Evolutionary conservation across 2,888 invertebrate species (phyloP).

Genomic region (Amphiduros pacificus): DNA sequence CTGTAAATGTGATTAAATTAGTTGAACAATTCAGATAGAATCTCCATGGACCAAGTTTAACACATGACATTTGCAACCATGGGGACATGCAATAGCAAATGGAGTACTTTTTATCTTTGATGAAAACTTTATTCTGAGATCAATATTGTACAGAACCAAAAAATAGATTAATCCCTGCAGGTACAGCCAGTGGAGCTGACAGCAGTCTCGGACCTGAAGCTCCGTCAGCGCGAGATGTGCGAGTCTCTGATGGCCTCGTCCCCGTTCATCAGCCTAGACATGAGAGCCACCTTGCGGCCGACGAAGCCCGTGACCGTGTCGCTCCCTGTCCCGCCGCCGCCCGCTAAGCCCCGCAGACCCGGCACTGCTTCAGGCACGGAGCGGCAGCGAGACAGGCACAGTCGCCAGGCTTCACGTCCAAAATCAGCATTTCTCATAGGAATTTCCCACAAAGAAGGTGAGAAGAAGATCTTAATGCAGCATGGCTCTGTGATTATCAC

Average conservation of each 20-base stretch:
- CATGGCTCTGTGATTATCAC: not conserved
- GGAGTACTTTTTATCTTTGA: not conserved
- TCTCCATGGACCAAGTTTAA: not conserved
- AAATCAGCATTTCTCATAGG: slow-evolving; percentile 1
- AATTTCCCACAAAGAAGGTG: not conserved
- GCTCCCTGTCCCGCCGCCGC: slow-evolving; percentile 43
- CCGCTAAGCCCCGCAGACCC: slow-evolving; percentile 34
- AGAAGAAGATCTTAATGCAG: not conserved
- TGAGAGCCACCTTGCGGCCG: slow-evolving; percentile 24
- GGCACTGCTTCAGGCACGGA: slow-evolving; percentile 37
- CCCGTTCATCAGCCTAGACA: slow-evolving; percentile 37
- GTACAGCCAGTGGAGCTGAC: slow-evolving; percentile 44
- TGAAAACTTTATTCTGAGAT: no score
- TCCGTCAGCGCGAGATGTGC: slow-evolving; percentile 33
- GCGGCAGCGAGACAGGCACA: not conserved
- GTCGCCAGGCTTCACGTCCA: not conserved
- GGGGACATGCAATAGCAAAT: not conserved
- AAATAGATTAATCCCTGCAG: no score
- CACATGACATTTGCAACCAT: not conserved
- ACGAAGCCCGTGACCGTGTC: slow-evolving; percentile 40
- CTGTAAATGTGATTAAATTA: no score
- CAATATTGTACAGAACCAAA: no score
- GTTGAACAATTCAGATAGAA: not conserved
- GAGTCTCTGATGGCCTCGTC: slow-evolving; percentile 37
- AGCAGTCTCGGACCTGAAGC: slow-evolving; percentile 40